These are phyloP conservation scores for Paradoxurus hermaphroditus DNA, from an alignment of 2,113 vertebrate species.

Conservation along the genomic window DNA sequence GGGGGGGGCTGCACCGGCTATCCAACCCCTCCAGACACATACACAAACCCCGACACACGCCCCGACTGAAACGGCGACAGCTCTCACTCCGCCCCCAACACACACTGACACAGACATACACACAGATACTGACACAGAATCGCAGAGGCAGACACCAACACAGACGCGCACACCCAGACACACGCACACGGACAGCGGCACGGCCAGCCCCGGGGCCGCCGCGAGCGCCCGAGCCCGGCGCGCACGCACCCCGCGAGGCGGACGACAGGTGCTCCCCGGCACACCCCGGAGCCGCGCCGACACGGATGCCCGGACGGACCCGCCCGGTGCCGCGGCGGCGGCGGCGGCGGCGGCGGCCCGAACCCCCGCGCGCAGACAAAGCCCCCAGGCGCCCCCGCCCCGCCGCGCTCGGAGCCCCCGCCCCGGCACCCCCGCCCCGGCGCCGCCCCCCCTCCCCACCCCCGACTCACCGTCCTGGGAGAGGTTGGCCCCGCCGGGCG, in stretches of 20 bases:
- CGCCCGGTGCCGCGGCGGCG: not conserved
- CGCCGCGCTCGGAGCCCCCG: not conserved
- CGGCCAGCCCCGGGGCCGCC: not conserved
- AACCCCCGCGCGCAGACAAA: constrained; percentile 52
- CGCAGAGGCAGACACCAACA: constrained; percentile 65
- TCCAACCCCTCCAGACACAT: constrained; percentile 62
- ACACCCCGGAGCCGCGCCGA: constrained; percentile 51
- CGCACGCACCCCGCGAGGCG: constrained; percentile 16
- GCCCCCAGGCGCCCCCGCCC: constrained; percentile 47
- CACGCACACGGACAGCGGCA: constrained; percentile 43
- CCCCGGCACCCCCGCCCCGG: constrained; percentile 39
- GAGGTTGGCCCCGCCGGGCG: constrained; percentile 74
- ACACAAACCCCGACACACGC: constrained; percentile 74
- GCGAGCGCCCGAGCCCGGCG: not conserved
- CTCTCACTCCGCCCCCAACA: constrained; percentile 75
- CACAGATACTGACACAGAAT: constrained; percentile 65
- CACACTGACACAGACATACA: constrained; percentile 73
- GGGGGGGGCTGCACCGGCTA: constrained; percentile 49
- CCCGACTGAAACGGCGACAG: constrained; percentile 63
- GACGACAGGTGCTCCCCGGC: constrained; percentile 20
- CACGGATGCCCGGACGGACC: constrained; percentile 41
- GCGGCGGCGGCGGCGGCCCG: no score
- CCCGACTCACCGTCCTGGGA: constrained; percentile 77
- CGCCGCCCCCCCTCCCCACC: constrained; percentile 42
- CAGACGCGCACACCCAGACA: constrained; percentile 65